These are phyloP conservation scores for Ammospiza caudacuta DNA, from an alignment of 2,113 vertebrate species.

Conservation along the genomic window DNA sequence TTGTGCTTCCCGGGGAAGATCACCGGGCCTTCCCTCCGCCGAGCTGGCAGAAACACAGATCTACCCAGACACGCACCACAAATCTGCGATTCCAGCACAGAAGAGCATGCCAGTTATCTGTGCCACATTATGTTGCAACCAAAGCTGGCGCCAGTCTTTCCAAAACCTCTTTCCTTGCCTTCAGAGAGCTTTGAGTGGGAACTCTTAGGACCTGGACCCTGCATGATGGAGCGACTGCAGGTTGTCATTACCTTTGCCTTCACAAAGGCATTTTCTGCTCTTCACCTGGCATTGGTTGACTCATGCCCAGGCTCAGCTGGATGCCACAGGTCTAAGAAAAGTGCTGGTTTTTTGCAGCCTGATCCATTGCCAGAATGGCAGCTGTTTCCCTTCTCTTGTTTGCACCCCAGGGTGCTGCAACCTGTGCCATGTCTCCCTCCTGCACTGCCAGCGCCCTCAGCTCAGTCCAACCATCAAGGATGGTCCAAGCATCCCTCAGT, in stretches of 20 bases:
- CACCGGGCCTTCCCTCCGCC: accelerated
- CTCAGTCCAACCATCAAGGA: neutral
- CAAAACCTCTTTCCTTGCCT: neutral
- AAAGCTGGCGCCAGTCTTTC: neutral
- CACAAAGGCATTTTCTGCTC: neutral
- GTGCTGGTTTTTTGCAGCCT: neutral
- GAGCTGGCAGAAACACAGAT: accelerated
- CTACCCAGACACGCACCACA: accelerated
- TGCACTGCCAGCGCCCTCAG: neutral
- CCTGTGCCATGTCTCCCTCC: neutral
- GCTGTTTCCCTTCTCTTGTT: neutral
- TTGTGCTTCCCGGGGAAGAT: neutral
- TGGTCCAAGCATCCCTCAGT: neutral
- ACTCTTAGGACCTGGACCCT: neutral
- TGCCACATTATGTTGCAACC: neutral
- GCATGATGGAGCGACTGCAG: neutral
- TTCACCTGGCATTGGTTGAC: accelerated
- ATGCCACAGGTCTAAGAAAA: neutral
- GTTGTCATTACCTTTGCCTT: neutral
- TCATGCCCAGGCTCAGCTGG: accelerated
- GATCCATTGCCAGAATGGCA: neutral
- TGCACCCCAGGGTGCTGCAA: neutral
- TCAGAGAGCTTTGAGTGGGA: neutral
- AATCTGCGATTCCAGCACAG: accelerated
- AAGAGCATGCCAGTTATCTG: neutral